Conservation (phyloP, 2,113 vertebrate species). For the Chloropsis hardwickii region DNA sequence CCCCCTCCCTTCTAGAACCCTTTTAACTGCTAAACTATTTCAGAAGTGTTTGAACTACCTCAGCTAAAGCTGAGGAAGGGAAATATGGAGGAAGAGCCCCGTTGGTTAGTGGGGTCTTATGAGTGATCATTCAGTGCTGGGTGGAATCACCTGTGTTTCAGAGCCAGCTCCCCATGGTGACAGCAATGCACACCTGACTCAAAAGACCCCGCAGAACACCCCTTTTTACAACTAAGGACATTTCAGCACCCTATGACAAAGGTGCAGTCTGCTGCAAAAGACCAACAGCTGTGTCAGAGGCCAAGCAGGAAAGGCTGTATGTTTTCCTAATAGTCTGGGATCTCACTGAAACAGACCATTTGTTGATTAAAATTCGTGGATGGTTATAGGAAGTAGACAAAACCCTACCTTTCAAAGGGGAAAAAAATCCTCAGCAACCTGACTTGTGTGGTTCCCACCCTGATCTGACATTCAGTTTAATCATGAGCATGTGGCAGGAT, state of each 20-base stretch:
- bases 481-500: neutral
- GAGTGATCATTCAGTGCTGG: rapidly evolving
- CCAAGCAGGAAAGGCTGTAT: neutral
- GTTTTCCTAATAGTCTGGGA: neutral
- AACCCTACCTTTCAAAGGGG: neutral
- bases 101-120: rapidly evolving
- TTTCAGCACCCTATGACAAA: neutral
- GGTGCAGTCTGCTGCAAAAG: neutral
- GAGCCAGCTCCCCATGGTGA: rapidly evolving
- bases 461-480: neutral
- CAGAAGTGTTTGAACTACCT: neutral
- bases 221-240: neutral
- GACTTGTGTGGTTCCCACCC: neutral
- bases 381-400: neutral
- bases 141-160: neutral
- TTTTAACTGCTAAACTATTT: neutral
- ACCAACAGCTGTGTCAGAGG: neutral
- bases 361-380: neutral
- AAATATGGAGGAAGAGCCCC: neutral
- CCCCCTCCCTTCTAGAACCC: neutral
- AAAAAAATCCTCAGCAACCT: neutral
- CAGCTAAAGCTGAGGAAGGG: neutral
- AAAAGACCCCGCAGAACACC: neutral
- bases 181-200: neutral
- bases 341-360: neutral